These are phyloP conservation scores for Gambusia yucatana DNA, from an alignment of 2,797 vertebrate genomes.

Conservation along the genomic window DNA sequence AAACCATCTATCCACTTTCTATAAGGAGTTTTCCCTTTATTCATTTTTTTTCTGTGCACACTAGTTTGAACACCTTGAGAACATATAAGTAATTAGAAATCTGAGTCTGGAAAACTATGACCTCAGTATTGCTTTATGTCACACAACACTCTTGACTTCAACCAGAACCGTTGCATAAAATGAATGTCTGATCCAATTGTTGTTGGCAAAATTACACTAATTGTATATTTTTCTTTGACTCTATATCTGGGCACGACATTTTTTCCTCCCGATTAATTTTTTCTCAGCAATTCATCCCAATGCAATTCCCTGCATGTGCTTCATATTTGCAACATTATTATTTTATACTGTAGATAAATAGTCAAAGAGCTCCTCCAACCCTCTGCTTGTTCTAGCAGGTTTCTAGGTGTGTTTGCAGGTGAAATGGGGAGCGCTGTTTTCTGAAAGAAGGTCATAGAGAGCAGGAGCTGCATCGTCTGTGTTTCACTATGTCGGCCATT, in stretches of 20 bases:
- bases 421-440: background rate
- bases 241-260: background rate
- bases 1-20: background rate
- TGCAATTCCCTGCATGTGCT: background rate
- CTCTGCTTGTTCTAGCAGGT: conserved; percentile 47
- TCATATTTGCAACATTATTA: background rate
- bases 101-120: background rate
- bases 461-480: background rate
- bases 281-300: background rate
- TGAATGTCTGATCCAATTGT: background rate
- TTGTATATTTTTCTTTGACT: background rate
- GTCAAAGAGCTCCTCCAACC: conserved; percentile 42
- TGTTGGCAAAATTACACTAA: background rate
- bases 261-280: background rate
- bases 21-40: background rate
- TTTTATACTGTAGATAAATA: conserved; percentile 22
- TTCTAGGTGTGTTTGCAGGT: conserved; percentile 32
- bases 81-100: background rate
- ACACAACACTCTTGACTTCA: background rate
- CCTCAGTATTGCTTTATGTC: background rate
- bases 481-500: background rate
- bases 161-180: background rate
- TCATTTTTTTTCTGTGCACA: background rate
- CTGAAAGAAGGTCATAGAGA: background rate
- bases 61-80: background rate